Evolutionary conservation across 2,113 vertebrate species (phyloP).

Genomic region (Zingel zingel): DNA sequence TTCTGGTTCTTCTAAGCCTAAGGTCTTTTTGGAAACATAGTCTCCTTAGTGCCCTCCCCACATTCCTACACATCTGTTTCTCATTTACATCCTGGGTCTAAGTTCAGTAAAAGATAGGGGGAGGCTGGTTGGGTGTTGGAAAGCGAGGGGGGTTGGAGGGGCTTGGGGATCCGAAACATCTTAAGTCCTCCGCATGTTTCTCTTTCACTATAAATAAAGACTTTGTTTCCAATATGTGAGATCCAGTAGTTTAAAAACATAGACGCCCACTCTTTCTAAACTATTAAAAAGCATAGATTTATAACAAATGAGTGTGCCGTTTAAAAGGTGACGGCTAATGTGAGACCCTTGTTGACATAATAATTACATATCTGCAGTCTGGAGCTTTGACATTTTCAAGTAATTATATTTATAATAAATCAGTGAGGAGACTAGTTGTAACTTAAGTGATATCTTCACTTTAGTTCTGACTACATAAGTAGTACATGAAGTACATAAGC

Average conservation of each 20-base stretch:
- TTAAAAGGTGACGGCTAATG: slow-evolving; percentile 38
- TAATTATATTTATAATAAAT: slow-evolving; percentile 30
- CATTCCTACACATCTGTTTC: slow-evolving; percentile 74
- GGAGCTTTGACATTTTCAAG: slow-evolving; percentile 21
- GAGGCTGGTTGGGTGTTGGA: slow-evolving; percentile 22
- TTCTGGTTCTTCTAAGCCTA: slow-evolving; percentile 54
- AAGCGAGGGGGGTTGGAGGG: not conserved
- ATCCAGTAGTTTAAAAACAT: slow-evolving; percentile 20
- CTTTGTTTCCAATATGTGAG: slow-evolving; percentile 37
- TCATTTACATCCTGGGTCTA: slow-evolving; percentile 72
- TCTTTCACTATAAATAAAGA: slow-evolving; percentile 42
- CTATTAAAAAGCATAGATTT: slow-evolving; percentile 18
- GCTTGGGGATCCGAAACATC: slow-evolving; percentile 28
- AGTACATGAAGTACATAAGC: no score
- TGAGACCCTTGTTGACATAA: slow-evolving; percentile 34
- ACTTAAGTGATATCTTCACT: slow-evolving; percentile 2
- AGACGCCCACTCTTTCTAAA: not conserved
- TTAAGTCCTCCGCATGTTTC: slow-evolving; percentile 53
- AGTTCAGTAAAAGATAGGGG: slow-evolving; percentile 50
- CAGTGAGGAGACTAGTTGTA: not conserved
- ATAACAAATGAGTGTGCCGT: slow-evolving; percentile 25
- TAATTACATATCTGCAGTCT: slow-evolving; percentile 15
- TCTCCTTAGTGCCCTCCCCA: slow-evolving; percentile 16
- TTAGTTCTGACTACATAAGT: not conserved
- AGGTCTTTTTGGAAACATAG: slow-evolving; percentile 63